Base-by-base conservation (phyloP, 1,140 invertebrate genomes). In the Drosophila simulans region DNA sequence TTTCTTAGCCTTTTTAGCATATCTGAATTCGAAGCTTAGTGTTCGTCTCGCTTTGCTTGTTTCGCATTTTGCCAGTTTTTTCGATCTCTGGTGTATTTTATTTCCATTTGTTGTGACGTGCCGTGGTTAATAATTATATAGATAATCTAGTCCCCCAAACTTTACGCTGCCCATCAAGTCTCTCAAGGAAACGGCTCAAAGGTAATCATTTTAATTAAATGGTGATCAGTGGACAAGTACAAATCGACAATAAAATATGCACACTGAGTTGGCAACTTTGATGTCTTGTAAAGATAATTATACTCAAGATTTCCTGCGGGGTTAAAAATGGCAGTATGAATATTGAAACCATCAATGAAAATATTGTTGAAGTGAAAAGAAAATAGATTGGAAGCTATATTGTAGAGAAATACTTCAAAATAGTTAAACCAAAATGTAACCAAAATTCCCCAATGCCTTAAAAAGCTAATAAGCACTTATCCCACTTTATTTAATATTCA, bases 51-150 rank as follows among this genome's bases (percentile, higher is more conserved):
- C 48, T 80, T 71, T 3, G 45, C 42, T 54, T 66, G 45, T 58
- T 63, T 72, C 56, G 40, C 48, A 52, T 62, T 72, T 45, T 54
- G 43, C 58, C 12, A 59, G 43, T 22, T 59, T 60, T 57, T 62
- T 10, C 27, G 52, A 27, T 60, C 22, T 31, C 5, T 25, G 52
- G 60, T 8, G 7, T 72, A 79, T 80, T 71, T 68, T 76, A 76
- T 79, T 79, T 79, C 62, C 72, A 82, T 79, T 79, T 86, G 65
- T 79, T 83, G 70, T 86, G 83, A 88, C 83, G 83, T 86, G 83
- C 75, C 83, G 71, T 86, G 83, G 83, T 83, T 86, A 83, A 83
- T 88, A 86, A 86, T 65, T 86, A 83, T 82, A 84, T 73, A 80
- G 82, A 83, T 83, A 57, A 70, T 48, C 64, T 55, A 40, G 65